phyloP scores from a whole-genome alignment of 2,888 invertebrate species.

The Mamestra brassicae region DNA sequence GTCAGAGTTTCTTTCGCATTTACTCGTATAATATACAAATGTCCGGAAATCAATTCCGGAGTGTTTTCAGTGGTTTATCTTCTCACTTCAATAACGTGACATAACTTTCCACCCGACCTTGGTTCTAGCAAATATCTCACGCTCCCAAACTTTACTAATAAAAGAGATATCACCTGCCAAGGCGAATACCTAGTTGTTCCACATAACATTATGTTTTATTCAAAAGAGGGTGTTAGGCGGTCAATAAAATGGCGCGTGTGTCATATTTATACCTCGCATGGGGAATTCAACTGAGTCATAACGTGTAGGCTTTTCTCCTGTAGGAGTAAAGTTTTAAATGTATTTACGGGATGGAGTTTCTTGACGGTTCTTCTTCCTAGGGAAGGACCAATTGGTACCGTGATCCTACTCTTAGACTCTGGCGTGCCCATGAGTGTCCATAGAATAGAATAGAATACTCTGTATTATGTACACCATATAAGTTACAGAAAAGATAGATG shows the following conservation, averaged over 20 bases:
- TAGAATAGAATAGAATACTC: no score
- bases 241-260: slow-evolving; percentile 40
- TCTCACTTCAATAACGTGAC: slow-evolving; percentile 1
- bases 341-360: not conserved
- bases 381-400: no score
- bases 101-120: not conserved
- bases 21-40: no score
- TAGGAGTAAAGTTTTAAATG: not conserved
- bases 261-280: slow-evolving; percentile 16
- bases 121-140: slow-evolving; percentile 22
- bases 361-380: not conserved
- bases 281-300: slow-evolving; percentile 39
- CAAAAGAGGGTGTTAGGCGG: slow-evolving; percentile 28
- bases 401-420: no score
- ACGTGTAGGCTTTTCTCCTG: not conserved
- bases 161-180: slow-evolving; percentile 38
- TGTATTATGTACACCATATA: no score
- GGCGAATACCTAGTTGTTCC: slow-evolving; percentile 6
- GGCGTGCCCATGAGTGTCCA: no score
- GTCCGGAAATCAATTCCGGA: not conserved
- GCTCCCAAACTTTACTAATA: slow-evolving; percentile 45
- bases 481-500: no score
- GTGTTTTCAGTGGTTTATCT: not conserved
- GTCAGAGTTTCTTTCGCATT: no score
- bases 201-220: slow-evolving; percentile 41